These are phyloP conservation scores for Diadophis punctatus DNA, from an alignment of 2,113 vertebrate species.

Conservation along the genomic window DNA sequence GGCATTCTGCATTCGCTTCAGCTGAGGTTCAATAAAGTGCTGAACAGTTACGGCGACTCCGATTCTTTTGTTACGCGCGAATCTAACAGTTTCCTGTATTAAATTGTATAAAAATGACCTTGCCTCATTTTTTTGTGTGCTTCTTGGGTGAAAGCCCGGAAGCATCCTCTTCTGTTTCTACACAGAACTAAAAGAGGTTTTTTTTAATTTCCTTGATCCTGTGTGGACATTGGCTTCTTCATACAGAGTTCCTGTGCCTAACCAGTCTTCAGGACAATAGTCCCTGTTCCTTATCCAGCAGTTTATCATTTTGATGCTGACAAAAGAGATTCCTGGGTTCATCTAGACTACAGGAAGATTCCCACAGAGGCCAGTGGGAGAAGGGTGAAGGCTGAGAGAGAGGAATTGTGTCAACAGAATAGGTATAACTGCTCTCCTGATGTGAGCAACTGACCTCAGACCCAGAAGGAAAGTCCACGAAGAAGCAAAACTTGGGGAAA, in stretches of 20 bases:
- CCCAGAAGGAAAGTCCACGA: background rate
- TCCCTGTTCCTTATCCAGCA: background rate
- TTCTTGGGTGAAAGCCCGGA: too few relatives aligned
- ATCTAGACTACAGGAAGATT: background rate
- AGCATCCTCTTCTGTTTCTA: background rate
- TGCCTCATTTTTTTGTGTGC: background rate
- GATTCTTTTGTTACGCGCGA: too few relatives aligned
- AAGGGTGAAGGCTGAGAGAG: background rate
- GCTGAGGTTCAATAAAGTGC: too few relatives aligned
- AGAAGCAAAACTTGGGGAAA: background rate
- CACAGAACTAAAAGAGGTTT: background rate
- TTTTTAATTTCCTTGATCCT: background rate
- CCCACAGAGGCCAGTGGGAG: background rate
- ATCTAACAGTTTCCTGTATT: too few relatives aligned
- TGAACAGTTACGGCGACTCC: too few relatives aligned
- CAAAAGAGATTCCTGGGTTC: background rate
- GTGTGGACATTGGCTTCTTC: background rate
- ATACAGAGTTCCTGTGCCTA: background rate
- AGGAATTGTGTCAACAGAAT: background rate
- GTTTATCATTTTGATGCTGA: background rate
- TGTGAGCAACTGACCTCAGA: background rate
- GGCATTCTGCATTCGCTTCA: too few relatives aligned
- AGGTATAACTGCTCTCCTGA: background rate
- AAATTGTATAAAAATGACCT: background rate
- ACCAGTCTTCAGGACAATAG: background rate